Base-by-base conservation (phyloP, 2,888 invertebrate genomes). In the Fissipunctia ypsillon region DNA sequence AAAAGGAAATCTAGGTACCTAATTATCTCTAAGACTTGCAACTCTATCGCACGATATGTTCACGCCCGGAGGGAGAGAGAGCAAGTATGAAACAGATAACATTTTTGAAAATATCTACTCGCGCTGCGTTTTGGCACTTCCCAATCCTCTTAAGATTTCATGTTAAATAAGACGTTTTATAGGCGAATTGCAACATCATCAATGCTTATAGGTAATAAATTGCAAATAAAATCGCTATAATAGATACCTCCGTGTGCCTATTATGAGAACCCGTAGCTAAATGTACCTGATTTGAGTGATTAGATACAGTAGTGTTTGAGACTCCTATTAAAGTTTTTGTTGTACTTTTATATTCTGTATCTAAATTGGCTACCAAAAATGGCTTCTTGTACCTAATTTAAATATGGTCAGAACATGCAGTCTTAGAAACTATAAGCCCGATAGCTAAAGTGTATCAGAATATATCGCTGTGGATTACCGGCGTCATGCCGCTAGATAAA, bases 401-500 rank as follows among this genome's bases (percentile, higher is more conserved):
- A 65, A 69, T 67, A 56, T 57, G 25, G 38, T 41, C 35, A 57
- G 57, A 71, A 63, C 66, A 75, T 69, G 71, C 31, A 48, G 25
- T 43, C 12, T 16, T 7, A 52, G 16, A 50, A 50, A 59, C 28
- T 14, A 10, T 22, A 41, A 35, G 48, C 14, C 22, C 16, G n/a
- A 50, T 65, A 45, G 28, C 25, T 64, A 5, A 59, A 75, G 45
- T 75, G 48, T 64, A 69, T 25, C 56, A 66, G 57, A 63, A 61
- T 48, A 54, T 64, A 57, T 64, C 22, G 48, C 60, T 28, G 69
- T 78, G 74, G 76, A 74, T 78, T 79, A 76, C 73, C 56, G 63
- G 22, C 48, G 35, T 56, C 65, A 54, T 60, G 71, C 78, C 73
- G 80, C 80, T 77, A 84, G 52, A 86, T 73, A 82, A 88, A 85